These are phyloP conservation scores for Daubentonia madagascariensis DNA, from an alignment of 2,113 vertebrate genomes.

Conservation along the genomic window DNA sequence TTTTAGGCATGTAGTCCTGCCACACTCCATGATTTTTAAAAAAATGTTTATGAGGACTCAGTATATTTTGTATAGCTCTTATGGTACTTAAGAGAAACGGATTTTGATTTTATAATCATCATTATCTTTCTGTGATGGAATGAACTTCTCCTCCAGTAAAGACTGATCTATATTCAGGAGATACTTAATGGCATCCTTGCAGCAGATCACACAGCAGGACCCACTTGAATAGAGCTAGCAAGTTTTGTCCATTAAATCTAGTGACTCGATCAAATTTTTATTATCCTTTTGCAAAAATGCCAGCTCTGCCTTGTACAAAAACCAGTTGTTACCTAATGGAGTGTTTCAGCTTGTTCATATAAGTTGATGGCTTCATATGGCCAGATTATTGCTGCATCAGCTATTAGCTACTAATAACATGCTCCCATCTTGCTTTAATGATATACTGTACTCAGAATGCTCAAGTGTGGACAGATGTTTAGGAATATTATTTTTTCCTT, in stretches of 20 bases:
- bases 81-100: not conserved
- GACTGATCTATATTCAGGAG: not conserved
- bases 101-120: not conserved
- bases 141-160: not conserved
- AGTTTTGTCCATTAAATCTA: constrained; percentile 47
- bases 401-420: not conserved
- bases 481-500: not conserved
- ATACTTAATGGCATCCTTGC: not conserved
- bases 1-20: not conserved
- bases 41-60: not conserved
- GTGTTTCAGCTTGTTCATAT: not conserved
- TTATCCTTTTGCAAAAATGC: constrained; percentile 49
- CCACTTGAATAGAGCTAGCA: not conserved
- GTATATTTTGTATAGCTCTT: not conserved
- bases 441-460: not conserved
- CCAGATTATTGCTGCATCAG: not conserved
- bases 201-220: not conserved
- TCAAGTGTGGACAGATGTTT: constrained; percentile 44
- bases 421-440: not conserved
- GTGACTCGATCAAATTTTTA: constrained; percentile 46
- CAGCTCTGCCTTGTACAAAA: constrained; percentile 26
- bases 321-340: constrained; percentile 29
- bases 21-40: not conserved
- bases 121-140: constrained; percentile 13
- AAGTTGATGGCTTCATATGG: constrained; percentile 25